A percentile compares a stretch with the other conserved stretches of the same genome.
These are phyloP conservation scores for Drosophila triauraria DNA, from an alignment of 1,140 invertebrate species.

Conservation along the genomic window DNA sequence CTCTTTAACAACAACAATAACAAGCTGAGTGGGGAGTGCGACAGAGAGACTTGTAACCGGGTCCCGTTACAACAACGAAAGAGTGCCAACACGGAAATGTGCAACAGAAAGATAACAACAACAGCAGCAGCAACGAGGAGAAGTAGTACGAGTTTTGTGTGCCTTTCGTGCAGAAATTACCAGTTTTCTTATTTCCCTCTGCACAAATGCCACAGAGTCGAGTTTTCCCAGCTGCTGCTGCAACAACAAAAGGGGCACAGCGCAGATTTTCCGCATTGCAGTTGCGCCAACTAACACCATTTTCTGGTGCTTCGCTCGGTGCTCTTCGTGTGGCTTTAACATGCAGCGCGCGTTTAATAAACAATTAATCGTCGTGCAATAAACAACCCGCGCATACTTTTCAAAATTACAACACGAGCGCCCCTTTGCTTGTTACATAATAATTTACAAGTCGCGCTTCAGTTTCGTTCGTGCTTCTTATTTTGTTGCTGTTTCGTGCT, in stretches of 20 bases:
- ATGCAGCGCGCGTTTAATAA: conserved; percentile 77
- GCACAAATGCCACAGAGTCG: conserved; percentile 64
- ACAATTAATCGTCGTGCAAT: conserved; percentile 72
- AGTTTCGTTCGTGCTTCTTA: conserved; percentile 10
- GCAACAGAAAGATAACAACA: conserved; percentile 34
- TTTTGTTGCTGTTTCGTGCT: conserved; percentile 16
- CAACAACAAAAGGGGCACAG: conserved; percentile 35
- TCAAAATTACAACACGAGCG: conserved; percentile 57
- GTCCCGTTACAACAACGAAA: conserved; percentile 41
- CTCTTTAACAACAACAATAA: conserved; percentile 31
- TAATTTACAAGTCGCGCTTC: conserved; percentile 59
- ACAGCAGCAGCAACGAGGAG: conserved; percentile 3
- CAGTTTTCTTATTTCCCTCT: conserved; percentile 52
- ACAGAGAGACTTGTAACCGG: conserved; percentile 28
- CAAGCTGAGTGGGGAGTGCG: conserved; percentile 1
- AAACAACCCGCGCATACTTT: conserved; percentile 63
- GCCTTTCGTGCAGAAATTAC: conserved; percentile 65
- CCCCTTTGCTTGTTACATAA: conserved; percentile 55
- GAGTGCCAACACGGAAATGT: conserved; percentile 65
- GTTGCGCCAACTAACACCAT: conserved; percentile 69
- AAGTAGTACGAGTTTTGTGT: conserved; percentile 55
- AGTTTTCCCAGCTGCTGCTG: conserved; percentile 72
- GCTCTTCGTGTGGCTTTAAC: conserved; percentile 28
- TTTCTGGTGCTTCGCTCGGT: conserved; percentile 44
- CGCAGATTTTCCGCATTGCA: conserved; percentile 77